These are phyloP conservation scores for Rhagonycha lutea DNA, from an alignment of 2,888 invertebrate genomes.

Conservation along the genomic window DNA sequence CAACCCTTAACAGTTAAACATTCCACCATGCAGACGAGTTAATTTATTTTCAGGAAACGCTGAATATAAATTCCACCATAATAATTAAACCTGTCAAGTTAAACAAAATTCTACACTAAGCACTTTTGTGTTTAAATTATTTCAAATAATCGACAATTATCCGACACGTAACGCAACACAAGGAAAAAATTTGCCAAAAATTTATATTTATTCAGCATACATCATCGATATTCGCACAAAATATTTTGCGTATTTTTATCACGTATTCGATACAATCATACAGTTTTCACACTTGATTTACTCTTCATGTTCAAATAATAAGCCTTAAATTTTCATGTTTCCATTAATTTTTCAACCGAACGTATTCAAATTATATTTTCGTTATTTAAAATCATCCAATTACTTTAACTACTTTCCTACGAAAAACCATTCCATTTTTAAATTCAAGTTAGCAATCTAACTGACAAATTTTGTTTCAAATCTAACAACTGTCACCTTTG, in stretches of 20 bases:
- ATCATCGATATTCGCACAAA: slow-evolving; percentile 26
- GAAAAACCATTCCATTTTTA: no score
- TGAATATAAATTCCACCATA: slow-evolving; percentile 43
- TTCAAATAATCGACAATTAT: not conserved
- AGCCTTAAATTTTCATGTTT: slow-evolving; percentile 7
- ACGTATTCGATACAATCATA: slow-evolving; percentile 32
- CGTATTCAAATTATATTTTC: not conserved
- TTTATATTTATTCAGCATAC: not conserved
- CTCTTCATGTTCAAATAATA: slow-evolving; percentile 18
- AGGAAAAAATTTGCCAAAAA: not conserved
- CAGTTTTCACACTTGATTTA: slow-evolving; percentile 36
- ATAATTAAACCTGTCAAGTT: slow-evolving; percentile 43
- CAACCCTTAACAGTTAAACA: slow-evolving; percentile 45
- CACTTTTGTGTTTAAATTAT: slow-evolving; percentile 9
- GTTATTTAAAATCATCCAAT: not conserved
- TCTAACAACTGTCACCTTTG: no score
- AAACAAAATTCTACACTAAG: slow-evolving; percentile 20
- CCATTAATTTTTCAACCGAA: not conserved
- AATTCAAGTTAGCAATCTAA: no score
- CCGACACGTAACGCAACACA: not conserved
- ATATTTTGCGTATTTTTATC: slow-evolving; percentile 28
- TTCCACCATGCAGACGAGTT: slow-evolving; percentile 40
- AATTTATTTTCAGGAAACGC: slow-evolving; percentile 47
- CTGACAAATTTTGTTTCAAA: no score
- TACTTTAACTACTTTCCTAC: not conserved